Percentiles rank a stretch among this genome's conserved stretches.
These are phyloP conservation scores for Pinna nobilis DNA, from an alignment of 1,140 invertebrate genomes.

Conservation along the genomic window DNA sequence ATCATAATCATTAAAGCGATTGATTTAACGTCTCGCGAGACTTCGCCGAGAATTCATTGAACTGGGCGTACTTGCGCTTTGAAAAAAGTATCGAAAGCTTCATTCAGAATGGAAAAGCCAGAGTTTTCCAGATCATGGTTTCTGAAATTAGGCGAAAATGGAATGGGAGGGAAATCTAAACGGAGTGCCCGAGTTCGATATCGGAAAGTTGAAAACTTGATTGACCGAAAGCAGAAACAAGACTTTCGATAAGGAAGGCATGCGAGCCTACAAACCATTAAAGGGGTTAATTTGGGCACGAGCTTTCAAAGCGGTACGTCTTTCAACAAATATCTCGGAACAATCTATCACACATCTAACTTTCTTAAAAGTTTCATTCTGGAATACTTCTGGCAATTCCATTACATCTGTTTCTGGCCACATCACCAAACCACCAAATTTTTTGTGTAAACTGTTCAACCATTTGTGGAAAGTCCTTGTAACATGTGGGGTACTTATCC, in stretches of 20 bases:
- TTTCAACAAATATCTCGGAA: slow-evolving; percentile 18
- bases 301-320: too few relatives aligned
- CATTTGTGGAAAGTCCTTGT: background rate
- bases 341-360: slow-evolving; percentile 11
- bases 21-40: too few relatives aligned
- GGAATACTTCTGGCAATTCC: slow-evolving; percentile 11
- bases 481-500: background rate
- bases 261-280: slow-evolving; percentile 6
- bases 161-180: background rate
- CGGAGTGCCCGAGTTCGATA: slow-evolving; percentile 5
- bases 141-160: too few relatives aligned
- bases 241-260: slow-evolving; percentile 6
- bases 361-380: slow-evolving; percentile 13
- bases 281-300: too few relatives aligned
- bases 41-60: too few relatives aligned
- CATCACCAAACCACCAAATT: background rate
- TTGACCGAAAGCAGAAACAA: slow-evolving; percentile 7
- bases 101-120: too few relatives aligned
- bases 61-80: too few relatives aligned
- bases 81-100: too few relatives aligned
- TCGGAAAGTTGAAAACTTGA: slow-evolving; percentile 6
- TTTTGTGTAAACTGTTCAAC: background rate
- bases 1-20: too few relatives aligned
- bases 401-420: slow-evolving; percentile 8
- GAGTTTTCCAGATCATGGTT: too few relatives aligned